Evolutionary conservation across 2,113 vertebrate species (phyloP), one percentile per base, ranked within the genome.

Genomic region (Typhlomys cinereus): DNA sequence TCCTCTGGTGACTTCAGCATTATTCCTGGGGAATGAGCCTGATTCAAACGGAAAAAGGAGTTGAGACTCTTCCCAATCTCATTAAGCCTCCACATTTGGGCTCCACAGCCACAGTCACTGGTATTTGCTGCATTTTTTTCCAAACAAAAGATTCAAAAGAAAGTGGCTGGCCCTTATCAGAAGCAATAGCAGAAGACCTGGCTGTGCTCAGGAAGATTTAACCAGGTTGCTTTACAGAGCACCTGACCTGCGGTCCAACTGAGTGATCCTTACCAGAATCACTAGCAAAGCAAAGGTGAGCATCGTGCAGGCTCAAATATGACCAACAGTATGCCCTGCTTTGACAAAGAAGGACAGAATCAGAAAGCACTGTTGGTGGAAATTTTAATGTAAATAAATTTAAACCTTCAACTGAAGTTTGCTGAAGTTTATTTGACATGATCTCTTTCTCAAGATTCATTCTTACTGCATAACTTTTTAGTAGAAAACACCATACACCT

Each of bases 111-210:
- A 52, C 31, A 20, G 50, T 78, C 31, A n/a, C 50, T 87, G 87
- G 75, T 52, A 94, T 50, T 54, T 92, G 59, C 74, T 94, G 2
- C n/a, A 39, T 93, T 92, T 93, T 92, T 95, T 80, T 82, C 44
- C 78, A 79, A 95, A 76, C 2, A 54, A 41, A 66, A 93, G 34
- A 82, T 1, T 0, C 29, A 54, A 59, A 95, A 29, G 10, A 83
- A 94, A 90, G 29, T 61, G 36, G 27, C 46, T 48, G 41, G 25
- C 81, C 39, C 46, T 41, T 90, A 90, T 67, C 39, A 5, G 21
- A 85, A 14, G 66, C 50, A 85, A 59, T 41, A 13, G 18, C 62
- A 54, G 41, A 79, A 92, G n/a, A 17, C 34, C 61, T 21, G 36
- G 39, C 31, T 62, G 6, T n/a, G 57, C 52, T 76, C 80, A 75